These are phyloP conservation scores for Oligia strigilis DNA, from an alignment of 2,888 invertebrate genomes.

Conservation along the genomic window DNA sequence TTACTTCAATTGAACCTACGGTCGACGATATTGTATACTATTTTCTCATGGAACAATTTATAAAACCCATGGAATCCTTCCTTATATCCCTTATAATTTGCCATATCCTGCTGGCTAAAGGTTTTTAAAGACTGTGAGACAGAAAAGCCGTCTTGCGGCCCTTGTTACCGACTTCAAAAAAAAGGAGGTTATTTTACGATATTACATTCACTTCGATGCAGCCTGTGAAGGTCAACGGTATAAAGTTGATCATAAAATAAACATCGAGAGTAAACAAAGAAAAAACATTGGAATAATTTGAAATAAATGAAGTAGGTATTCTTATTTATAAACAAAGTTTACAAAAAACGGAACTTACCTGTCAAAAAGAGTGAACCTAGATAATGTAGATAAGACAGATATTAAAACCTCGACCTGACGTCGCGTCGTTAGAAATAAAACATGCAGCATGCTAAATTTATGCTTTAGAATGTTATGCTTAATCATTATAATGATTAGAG, in stretches of 20 bases:
- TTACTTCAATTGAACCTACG: too few species aligned
- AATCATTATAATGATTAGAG: too few species aligned
- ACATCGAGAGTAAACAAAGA: not conserved
- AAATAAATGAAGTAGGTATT: not conserved
- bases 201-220: constrained; percentile 50
- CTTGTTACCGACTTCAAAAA: not conserved
- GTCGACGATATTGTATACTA: not conserved
- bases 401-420: too few species aligned
- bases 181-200: not conserved
- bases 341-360: not conserved
- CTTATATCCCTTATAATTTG: not conserved
- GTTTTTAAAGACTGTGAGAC: not conserved
- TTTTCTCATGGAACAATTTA: not conserved
- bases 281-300: not conserved
- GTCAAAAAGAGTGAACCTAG: too few species aligned
- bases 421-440: too few species aligned
- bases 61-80: not conserved
- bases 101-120: not conserved
- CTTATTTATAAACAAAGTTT: not conserved
- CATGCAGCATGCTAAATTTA: too few species aligned
- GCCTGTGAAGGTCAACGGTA: constrained; percentile 18
- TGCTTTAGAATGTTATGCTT: too few species aligned
- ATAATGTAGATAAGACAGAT: too few species aligned
- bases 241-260: constrained; percentile 25
- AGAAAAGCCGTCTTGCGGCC: constrained; percentile 9